A percentile compares a stretch with the other conserved stretches of the same genome.
Conservation (phyloP, 2,888 invertebrate species). For the Protophormia terraenovae region DNA sequence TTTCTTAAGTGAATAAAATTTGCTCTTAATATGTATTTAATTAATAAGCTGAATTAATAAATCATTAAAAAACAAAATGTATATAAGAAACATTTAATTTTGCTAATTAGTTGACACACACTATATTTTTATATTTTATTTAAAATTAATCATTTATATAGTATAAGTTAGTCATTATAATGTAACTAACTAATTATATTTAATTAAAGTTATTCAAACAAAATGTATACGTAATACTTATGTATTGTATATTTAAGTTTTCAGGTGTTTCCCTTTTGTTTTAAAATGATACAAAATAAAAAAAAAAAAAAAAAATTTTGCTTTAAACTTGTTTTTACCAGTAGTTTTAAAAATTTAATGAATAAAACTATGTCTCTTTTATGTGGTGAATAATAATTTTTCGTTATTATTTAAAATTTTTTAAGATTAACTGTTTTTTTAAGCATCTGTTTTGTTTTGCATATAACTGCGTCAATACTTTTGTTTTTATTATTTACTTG, state of each 20-base stretch:
- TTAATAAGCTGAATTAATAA: no score
- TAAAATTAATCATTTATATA: conserved; percentile 24
- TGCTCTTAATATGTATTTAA: no score
- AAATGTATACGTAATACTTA: background rate
- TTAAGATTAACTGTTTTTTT: conserved; percentile 23
- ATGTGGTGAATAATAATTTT: background rate
- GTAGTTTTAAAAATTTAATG: background rate
- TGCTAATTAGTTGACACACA: background rate
- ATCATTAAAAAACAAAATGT: no score
- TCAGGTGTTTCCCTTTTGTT: conserved; percentile 37
- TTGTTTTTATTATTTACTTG: conserved; percentile 39
- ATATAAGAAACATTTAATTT: no score
- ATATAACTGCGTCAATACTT: conserved; percentile 41
- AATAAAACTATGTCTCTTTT: background rate
- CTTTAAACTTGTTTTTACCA: background rate
- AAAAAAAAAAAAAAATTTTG: background rate
- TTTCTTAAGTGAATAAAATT: no score
- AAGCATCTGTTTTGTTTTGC: conserved; percentile 13
- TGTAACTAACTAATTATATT: conserved; percentile 45
- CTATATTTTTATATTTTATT: no score
- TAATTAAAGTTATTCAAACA: conserved; percentile 43
- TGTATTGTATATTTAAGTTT: background rate
- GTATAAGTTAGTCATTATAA: background rate
- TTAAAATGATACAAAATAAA: conserved; percentile 2
- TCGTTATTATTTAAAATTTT: background rate